Base-by-base conservation (phyloP, 1,140 invertebrate species). In the Grapholita molesta region DNA sequence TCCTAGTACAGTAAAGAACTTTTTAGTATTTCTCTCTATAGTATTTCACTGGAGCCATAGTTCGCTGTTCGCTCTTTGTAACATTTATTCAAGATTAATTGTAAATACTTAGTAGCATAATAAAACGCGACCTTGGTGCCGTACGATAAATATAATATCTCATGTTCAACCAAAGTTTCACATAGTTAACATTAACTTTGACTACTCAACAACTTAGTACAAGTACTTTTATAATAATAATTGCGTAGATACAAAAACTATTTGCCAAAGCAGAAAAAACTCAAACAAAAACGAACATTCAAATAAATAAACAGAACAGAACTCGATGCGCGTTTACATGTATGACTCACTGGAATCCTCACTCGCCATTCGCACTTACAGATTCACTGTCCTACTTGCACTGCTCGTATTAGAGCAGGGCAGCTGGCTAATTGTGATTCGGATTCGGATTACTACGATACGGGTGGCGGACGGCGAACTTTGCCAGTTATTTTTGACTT, bases 391-490 rank as follows among this genome's bases (percentile, higher is more conserved):
- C 55, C n/a, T 18, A 15, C 55, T 61, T 30, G n/a, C 9, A 61
- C 28, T n/a, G 30, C 12, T 12, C n/a, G 24, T 15, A 28, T 61
- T 61, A 61, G 55, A 61, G 24, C 7, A 28, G 55, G 24, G 30
- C 25, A 61, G 55, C 24, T 61, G 24, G 23, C 53, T 28, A 28
- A 61, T 57, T 25, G 53, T 30, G 28, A 61, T 61, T 30, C 55
- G 55, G 55, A 61, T 61, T 61, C 55, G 55, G 55, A 61, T 61
- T 61, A 57, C 53, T 57, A 61, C 25, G 55, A 61, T 48, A 48
- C 12, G 55, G 55, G 55, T 61, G 55, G 55, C 55, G 55, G 55
- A 32, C 55, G 55, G 55, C 55, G 55, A 28, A 61, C 55, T 61
- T 61, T 61, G 55, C 55, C 6, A 61, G 24, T 18, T 61, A 61